Evolutionary conservation across 2,113 vertebrate species (phyloP).

Genomic region (Eudyptes chrysolophus): DNA sequence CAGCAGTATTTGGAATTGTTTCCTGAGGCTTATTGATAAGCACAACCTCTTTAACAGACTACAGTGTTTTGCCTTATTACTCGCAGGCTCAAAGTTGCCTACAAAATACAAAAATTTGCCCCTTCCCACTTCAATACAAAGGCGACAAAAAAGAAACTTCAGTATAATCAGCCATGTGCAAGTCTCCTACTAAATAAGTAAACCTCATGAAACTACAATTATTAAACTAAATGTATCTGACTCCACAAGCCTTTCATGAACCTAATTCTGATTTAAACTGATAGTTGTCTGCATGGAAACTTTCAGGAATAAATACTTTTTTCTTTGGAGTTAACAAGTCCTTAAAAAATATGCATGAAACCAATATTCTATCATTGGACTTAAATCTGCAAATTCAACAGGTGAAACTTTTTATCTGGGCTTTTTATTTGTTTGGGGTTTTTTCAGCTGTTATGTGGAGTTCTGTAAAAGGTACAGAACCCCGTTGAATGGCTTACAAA

Average conservation of each 20-base stretch:
- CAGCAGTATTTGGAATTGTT: neutral
- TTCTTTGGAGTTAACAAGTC: neutral
- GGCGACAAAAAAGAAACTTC: neutral
- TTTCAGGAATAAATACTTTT: neutral
- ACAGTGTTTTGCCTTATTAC: neutral
- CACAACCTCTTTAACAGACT: neutral
- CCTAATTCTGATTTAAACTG: neutral
- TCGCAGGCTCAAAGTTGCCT: neutral
- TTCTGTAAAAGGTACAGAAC: neutral
- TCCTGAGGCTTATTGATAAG: neutral
- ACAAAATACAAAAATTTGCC: neutral
- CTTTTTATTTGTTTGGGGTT: neutral
- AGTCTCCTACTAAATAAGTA: neutral
- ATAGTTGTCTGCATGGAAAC: neutral
- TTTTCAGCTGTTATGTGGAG: neutral
- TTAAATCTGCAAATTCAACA: neutral
- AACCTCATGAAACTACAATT: neutral
- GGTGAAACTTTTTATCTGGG: neutral
- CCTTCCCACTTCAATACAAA: neutral
- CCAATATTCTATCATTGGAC: neutral
- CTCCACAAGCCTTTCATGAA: neutral
- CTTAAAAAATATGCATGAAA: neutral
- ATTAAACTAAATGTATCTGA: neutral
- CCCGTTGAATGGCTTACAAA: neutral
- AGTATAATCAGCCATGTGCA: neutral